These are phyloP conservation scores for Cloeon dipterum DNA, from an alignment of 2,888 invertebrate genomes.

Conservation along the genomic window DNA sequence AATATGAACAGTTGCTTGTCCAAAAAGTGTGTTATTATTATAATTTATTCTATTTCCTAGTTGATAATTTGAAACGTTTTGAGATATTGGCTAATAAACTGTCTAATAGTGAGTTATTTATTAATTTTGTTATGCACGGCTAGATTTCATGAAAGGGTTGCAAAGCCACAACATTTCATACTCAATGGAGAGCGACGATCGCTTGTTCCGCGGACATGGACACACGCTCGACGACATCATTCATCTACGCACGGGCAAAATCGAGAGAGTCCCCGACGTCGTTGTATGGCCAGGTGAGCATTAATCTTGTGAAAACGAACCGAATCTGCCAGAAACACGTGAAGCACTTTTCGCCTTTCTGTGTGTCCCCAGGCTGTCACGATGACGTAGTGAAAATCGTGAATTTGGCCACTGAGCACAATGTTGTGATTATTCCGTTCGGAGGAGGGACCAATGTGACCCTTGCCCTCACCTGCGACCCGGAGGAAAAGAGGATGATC, in stretches of 20 bases:
- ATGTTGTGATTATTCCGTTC: constrained; percentile 29
- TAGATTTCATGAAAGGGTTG: constrained; percentile 17
- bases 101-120: too few relatives aligned
- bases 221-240: constrained; percentile 31
- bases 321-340: too few relatives aligned
- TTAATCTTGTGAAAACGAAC: neutral
- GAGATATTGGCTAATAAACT: too few relatives aligned
- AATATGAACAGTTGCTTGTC: too few relatives aligned
- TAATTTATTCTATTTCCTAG: too few relatives aligned
- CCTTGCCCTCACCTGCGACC: constrained; percentile 23
- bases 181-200: constrained; percentile 22
- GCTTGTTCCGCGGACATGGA: constrained; percentile 26
- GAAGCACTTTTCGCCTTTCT: too few relatives aligned
- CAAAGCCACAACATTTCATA: constrained; percentile 15
- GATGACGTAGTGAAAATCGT: constrained; percentile 24
- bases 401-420: constrained; percentile 19
- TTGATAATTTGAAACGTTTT: too few relatives aligned
- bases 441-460: constrained; percentile 31
- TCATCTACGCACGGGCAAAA: constrained; percentile 22
- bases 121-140: too few relatives aligned
- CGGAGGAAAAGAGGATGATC: constrained; percentile 25
- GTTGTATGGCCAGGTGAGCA: constrained; percentile 27
- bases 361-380: constrained; percentile 18
- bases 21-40: too few relatives aligned
- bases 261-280: constrained; percentile 28